These are phyloP conservation scores for Papilio polyxenes DNA, from an alignment of 1,140 invertebrate species.

Conservation along the genomic window DNA sequence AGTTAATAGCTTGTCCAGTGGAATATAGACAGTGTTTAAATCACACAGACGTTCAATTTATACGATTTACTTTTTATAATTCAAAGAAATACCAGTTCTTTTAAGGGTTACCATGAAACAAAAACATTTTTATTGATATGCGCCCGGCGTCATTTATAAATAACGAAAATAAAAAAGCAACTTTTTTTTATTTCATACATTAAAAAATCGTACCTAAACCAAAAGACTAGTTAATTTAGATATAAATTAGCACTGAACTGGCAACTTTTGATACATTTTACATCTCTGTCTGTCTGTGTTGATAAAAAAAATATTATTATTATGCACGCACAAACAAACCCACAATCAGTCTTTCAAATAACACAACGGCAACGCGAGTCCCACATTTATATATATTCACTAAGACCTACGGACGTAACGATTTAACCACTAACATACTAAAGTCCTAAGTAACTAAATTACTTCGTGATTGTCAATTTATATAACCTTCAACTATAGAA, in stretches of 20 bases:
- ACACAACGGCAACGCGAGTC: conserved; percentile 36
- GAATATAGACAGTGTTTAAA: too few relatives aligned
- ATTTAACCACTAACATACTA: background rate
- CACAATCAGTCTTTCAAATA: conserved; percentile 45
- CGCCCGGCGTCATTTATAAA: too few relatives aligned
- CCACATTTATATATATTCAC: background rate
- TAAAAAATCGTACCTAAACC: background rate
- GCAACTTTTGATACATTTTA: background rate
- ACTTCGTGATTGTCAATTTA: background rate
- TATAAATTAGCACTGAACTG: background rate
- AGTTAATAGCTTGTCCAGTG: too few relatives aligned
- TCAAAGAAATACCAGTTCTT: too few relatives aligned
- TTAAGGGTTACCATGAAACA: too few relatives aligned
- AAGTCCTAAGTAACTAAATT: background rate
- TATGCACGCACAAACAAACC: conserved; percentile 28
- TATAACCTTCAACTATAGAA: background rate
- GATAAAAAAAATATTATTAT: conserved; percentile 28
- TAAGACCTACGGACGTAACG: conserved; percentile 27
- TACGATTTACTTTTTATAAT: too few relatives aligned
- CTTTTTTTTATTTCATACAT: background rate
- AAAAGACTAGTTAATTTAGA: background rate
- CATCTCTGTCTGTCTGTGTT: background rate
- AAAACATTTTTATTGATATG: too few relatives aligned
- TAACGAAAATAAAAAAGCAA: too few relatives aligned
- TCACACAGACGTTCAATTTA: too few relatives aligned